phyloP scores from a whole-genome alignment of 2,888 invertebrate genomes.

The Dichetophora obliterata region DNA sequence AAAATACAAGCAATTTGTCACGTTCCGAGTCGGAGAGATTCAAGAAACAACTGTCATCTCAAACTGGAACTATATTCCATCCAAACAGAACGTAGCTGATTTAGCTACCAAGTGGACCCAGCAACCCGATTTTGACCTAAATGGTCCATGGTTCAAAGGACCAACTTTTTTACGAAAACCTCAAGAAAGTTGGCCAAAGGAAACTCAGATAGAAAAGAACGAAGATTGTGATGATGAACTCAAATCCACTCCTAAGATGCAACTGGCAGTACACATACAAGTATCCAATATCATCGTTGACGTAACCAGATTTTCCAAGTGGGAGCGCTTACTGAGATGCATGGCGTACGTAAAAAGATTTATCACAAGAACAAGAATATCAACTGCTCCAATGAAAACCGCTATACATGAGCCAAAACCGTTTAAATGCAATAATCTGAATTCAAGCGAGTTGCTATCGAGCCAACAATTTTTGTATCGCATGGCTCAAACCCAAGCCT shows the following conservation, averaged over 20 bases:
- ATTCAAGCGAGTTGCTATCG: not conserved
- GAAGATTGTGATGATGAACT: not conserved
- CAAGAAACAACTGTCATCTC: too few species aligned
- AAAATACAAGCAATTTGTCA: not conserved
- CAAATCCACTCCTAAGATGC: not conserved
- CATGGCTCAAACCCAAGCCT: not conserved
- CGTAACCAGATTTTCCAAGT: not conserved
- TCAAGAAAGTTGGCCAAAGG: not conserved
- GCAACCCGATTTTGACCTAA: not conserved
- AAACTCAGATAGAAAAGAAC: not conserved
- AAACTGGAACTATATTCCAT: too few species aligned
- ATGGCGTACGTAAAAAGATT: not conserved
- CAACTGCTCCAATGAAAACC: not conserved
- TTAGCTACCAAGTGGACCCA: not conserved
- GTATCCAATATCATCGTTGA: not conserved
- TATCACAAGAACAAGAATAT: not conserved
- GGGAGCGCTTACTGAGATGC: not conserved
- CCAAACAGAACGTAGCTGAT: constrained; percentile 4
- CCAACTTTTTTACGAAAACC: not conserved
- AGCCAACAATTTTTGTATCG: not conserved
- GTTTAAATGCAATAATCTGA: not conserved
- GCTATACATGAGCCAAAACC: not conserved
- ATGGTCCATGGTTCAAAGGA: not conserved
- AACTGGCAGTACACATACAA: not conserved
- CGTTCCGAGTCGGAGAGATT: too few species aligned